phyloP scores from a whole-genome alignment of 53 echinoderm and acorn worm species.

The Pentamera pediparva region DNA sequence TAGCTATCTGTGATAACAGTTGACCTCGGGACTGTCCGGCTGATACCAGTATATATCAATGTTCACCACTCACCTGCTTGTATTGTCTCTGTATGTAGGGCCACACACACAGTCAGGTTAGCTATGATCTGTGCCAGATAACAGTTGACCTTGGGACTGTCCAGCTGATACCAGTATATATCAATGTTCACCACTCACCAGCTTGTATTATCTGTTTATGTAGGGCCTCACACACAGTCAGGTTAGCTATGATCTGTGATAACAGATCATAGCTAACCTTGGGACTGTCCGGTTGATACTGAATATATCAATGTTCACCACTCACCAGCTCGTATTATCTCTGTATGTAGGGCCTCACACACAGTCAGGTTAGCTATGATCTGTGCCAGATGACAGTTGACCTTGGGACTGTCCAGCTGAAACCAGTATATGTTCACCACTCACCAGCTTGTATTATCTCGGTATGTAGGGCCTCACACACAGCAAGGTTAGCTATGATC shows the following conservation, averaged over 20 bases:
- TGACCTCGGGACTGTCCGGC: too few relatives aligned
- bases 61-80: constrained; percentile 62
- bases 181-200: too few relatives aligned
- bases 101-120: constrained; percentile 64
- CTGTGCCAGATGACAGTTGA: constrained; percentile 78
- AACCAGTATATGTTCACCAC: constrained; percentile 60
- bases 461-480: constrained; percentile 58
- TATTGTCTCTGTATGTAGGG: constrained; percentile 64
- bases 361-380: constrained; percentile 77
- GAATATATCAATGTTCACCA: background rate
- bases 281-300: too few relatives aligned
- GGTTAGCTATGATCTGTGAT: too few relatives aligned
- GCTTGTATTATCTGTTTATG: too few relatives aligned
- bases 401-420: constrained; percentile 60
- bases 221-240: too few relatives aligned
- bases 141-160: constrained; percentile 75
- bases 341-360: constrained; percentile 61
- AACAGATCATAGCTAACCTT: too few relatives aligned
- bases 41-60: too few relatives aligned
- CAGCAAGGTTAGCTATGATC: constrained; percentile 69
- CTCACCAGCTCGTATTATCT: constrained; percentile 82
- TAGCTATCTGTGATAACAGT: too few relatives aligned
- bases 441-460: constrained; percentile 78
- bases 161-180: constrained; percentile 46
- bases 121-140: constrained; percentile 83